These are phyloP conservation scores for Peromyscus polionotus DNA, from an alignment of 2,113 vertebrate genomes.

Conservation along the genomic window DNA sequence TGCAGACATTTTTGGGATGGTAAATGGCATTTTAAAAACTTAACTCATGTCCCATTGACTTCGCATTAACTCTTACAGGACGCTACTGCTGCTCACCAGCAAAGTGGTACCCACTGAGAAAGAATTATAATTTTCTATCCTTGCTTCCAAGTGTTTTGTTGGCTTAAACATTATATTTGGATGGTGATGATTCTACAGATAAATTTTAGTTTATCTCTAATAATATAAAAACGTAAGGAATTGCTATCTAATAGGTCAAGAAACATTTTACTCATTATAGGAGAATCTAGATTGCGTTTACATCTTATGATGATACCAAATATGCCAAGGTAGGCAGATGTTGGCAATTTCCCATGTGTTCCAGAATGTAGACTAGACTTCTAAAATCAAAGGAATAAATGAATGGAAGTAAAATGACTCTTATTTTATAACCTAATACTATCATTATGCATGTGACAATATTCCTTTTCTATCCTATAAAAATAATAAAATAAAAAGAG, in stretches of 20 bases:
- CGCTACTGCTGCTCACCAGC: not conserved
- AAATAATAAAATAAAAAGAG: not conserved
- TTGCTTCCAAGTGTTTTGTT: not conserved
- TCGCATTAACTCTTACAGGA: constrained; percentile 49
- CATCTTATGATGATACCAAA: not conserved
- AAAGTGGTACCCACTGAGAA: not conserved
- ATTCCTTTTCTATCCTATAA: not conserved
- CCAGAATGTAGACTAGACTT: not conserved
- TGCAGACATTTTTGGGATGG: constrained; percentile 51
- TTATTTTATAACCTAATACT: not conserved
- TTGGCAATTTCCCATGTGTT: not conserved
- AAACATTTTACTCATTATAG: constrained; percentile 42
- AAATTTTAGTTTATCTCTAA: not conserved
- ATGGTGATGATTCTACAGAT: not conserved
- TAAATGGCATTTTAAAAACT: constrained; percentile 70
- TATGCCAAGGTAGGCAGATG: not conserved
- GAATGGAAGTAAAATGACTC: not conserved
- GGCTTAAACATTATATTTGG: not conserved
- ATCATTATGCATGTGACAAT: not conserved
- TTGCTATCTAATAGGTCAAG: not conserved
- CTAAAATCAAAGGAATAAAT: not conserved
- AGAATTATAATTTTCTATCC: not conserved
- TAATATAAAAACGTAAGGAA: not conserved
- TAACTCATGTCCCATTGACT: constrained; percentile 67
- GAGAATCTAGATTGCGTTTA: not conserved